phyloP scores from a whole-genome alignment of 1,140 invertebrate genomes.

The Temnothorax curvispinosus region DNA sequence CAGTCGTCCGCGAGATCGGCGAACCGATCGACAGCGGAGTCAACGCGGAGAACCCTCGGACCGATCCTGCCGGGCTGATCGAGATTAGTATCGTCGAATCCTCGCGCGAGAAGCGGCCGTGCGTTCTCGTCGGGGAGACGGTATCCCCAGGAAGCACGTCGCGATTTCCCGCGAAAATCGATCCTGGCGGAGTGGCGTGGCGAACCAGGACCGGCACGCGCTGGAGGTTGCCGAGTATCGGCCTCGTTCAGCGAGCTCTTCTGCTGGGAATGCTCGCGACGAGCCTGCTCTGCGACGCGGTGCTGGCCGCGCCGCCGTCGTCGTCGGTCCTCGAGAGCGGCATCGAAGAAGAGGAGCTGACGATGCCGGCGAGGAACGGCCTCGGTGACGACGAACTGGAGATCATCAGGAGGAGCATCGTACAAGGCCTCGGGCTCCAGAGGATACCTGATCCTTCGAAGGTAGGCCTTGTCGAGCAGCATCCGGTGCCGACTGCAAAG shows the following conservation, averaged over 20 bases:
- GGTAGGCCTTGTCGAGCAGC: conserved; percentile 69
- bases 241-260: conserved; percentile 4
- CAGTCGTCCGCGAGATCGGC: neutral
- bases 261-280: conserved; percentile 47
- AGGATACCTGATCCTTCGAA: conserved; percentile 84
- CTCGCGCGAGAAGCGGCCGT: neutral
- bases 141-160: neutral
- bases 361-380: conserved; percentile 39
- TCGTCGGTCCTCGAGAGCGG: conserved; percentile 40
- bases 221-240: neutral
- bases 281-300: conserved; percentile 44
- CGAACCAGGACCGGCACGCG: neutral
- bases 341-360: conserved; percentile 39
- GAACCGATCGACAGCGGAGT: neutral
- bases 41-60: neutral
- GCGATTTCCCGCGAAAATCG: conserved; percentile 18
- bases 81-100: neutral
- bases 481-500: neutral
- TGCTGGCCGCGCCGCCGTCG: conserved; percentile 27
- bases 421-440: conserved; percentile 83
- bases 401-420: conserved; percentile 82
- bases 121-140: neutral
- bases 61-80: neutral
- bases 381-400: conserved; percentile 76
- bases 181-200: neutral